phyloP scores from a whole-genome alignment of 2,797 vertebrate genomes.

The Triplophysa bombifrons region DNA sequence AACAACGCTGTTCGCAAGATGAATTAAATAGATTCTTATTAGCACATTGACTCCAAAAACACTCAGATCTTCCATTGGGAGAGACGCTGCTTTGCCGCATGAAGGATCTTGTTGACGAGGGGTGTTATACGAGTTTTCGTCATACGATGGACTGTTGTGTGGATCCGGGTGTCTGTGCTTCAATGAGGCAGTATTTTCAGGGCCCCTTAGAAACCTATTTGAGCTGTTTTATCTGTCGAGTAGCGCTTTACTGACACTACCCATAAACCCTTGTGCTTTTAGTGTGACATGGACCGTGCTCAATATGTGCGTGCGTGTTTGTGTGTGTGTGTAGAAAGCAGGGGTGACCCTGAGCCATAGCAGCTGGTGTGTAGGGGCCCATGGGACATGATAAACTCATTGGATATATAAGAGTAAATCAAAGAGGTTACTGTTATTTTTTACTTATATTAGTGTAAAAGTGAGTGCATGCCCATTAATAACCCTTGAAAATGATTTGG shows the following conservation, averaged over 20 bases:
- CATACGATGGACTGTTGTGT: conserved; percentile 1
- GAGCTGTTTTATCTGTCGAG: conserved; percentile 50
- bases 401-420: conserved; percentile 34
- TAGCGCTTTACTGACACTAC: conserved; percentile 49
- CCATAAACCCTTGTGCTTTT: conserved; percentile 53
- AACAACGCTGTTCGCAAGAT: background rate
- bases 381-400: conserved; percentile 41
- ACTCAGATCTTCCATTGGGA: background rate
- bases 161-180: background rate
- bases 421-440: conserved; percentile 31
- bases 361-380: conserved; percentile 50
- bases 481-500: background rate
- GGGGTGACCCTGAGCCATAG: conserved; percentile 49
- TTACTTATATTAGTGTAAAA: background rate
- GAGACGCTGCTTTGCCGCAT: background rate
- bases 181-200: conserved; percentile 47
- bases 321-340: conserved; percentile 28
- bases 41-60: conserved; percentile 5
- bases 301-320: conserved; percentile 14
- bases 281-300: conserved; percentile 46
- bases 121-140: background rate
- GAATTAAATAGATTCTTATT: conserved; percentile 34
- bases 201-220: conserved; percentile 51
- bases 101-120: background rate
- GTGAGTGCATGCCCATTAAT: conserved; percentile 1